Percentiles rank a stretch among this genome's conserved stretches.
Conservation (phyloP, 2,888 invertebrate genomes). For the Cryptophagus acutangulus region DNA sequence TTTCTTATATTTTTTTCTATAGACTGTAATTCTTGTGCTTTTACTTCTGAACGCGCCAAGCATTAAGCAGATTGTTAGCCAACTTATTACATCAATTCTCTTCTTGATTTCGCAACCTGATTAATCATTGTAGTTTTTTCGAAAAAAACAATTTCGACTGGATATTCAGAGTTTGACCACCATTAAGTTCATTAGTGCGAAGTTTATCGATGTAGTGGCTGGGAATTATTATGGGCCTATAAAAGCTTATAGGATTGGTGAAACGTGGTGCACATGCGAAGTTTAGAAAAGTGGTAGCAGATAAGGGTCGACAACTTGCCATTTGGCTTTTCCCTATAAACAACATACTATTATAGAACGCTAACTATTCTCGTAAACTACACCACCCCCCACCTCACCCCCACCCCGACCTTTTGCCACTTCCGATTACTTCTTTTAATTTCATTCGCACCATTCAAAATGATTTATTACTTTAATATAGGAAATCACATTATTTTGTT, state of each 20-base stretch:
- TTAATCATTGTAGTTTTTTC: no score
- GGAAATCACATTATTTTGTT: no score
- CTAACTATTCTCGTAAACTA: no score
- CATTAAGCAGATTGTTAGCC: not conserved
- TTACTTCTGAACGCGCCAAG: not conserved
- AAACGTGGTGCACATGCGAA: slow-evolving; percentile 23
- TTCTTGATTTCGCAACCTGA: no score
- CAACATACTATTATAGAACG: no score
- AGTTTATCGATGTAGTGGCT: slow-evolving; percentile 25
- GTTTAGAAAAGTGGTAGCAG: slow-evolving; percentile 19
- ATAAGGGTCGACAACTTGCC: slow-evolving; percentile 22
- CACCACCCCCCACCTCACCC: no score
- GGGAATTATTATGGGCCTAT: slow-evolving; percentile 27
- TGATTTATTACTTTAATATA: not conserved
- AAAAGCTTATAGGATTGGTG: slow-evolving; percentile 23
- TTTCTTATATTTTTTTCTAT: slow-evolving; percentile 1
- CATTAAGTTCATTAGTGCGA: slow-evolving; percentile 22
- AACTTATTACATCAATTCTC: slow-evolving; percentile 1
- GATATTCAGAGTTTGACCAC: slow-evolving; percentile 9
- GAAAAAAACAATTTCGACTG: no score
- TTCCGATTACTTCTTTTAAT: not conserved
- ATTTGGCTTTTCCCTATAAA: slow-evolving; percentile 15
- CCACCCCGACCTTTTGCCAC: no score
- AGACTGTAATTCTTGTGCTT: not conserved
- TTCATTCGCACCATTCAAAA: not conserved